These are phyloP conservation scores for Pseudochirops corinnae DNA, from an alignment of 2,797 vertebrate genomes.

Conservation along the genomic window DNA sequence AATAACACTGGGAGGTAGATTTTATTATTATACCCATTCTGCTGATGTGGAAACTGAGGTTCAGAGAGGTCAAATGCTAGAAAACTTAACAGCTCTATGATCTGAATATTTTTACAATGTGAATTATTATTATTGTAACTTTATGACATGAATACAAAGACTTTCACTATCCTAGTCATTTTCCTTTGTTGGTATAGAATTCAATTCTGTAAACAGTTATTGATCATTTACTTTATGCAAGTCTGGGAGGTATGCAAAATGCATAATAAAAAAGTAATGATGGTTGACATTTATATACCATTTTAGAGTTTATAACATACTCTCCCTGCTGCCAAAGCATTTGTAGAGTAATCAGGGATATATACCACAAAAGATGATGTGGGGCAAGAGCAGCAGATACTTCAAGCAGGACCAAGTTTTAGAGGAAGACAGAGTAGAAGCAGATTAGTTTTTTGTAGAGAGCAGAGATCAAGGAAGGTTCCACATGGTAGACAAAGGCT, in stretches of 20 bases:
- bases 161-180: background rate
- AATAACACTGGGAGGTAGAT: too few relatives aligned
- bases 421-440: background rate
- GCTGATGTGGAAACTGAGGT: too few relatives aligned
- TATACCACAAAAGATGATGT: background rate
- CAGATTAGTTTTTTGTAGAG: background rate
- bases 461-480: background rate
- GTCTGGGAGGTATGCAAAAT: background rate
- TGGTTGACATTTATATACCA: background rate
- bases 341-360: background rate
- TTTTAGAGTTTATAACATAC: background rate
- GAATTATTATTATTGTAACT: background rate
- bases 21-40: too few relatives aligned
- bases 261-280: background rate
- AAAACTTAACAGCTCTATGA: background rate
- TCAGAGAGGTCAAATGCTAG: background rate
- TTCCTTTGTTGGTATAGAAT: background rate
- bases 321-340: background rate
- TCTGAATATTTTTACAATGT: background rate
- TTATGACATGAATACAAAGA: background rate
- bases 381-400: background rate
- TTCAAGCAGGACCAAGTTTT: background rate
- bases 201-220: background rate
- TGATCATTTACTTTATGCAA: background rate
- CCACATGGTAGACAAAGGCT: background rate